These are phyloP conservation scores for Sinocyclocheilus anshuiensis DNA, from an alignment of 2,113 vertebrate species.

Conservation along the genomic window DNA sequence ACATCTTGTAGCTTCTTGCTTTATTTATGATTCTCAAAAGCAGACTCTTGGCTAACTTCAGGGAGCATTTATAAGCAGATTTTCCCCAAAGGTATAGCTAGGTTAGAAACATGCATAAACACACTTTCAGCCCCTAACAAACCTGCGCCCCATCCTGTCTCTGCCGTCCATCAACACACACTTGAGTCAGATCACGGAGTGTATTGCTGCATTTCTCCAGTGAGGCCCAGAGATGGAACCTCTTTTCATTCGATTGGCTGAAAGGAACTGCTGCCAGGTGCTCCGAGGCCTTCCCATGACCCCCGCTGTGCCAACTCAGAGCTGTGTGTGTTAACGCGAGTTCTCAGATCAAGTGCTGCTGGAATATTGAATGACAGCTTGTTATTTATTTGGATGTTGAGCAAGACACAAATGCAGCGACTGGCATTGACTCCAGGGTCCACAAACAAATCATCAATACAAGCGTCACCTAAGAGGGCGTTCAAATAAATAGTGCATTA, in stretches of 20 bases:
- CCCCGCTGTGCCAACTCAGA: neutral
- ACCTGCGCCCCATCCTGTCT: neutral
- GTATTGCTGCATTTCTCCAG: constrained; percentile 36
- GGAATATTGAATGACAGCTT: constrained; percentile 2
- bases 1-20: neutral
- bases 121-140: neutral
- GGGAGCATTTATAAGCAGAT: constrained; percentile 3
- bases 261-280: constrained; percentile 29
- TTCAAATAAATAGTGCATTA: constrained; percentile 27
- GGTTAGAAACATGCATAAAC: neutral
- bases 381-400: constrained; percentile 21
- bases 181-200: constrained; percentile 58
- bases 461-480: neutral
- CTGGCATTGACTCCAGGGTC: neutral
- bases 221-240: constrained; percentile 18
- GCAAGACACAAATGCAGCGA: neutral
- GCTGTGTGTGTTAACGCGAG: neutral
- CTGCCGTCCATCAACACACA: constrained; percentile 48
- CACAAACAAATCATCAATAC: constrained; percentile 10
- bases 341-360: neutral
- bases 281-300: neutral
- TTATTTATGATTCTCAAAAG: neutral
- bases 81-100: constrained; percentile 6
- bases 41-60: neutral
- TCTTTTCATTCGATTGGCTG: constrained; percentile 29